Evolutionary conservation across 2,113 vertebrate genomes (phyloP).

Genomic region (Blennius ocellaris): DNA sequence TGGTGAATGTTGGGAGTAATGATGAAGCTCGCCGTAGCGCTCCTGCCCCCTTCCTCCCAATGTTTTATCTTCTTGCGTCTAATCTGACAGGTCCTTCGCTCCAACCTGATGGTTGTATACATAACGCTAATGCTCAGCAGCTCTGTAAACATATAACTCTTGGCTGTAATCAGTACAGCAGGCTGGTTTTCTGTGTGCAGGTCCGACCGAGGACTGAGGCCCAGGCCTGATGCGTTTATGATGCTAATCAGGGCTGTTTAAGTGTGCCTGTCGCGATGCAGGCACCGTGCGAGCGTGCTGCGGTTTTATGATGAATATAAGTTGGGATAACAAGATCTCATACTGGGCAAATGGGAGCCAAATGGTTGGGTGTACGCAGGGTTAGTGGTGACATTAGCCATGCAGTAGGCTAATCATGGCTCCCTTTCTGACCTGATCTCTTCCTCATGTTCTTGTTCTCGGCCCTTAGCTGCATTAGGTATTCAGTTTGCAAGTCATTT

Average conservation of each 20-base stretch:
- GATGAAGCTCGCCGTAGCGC: conserved; percentile 56
- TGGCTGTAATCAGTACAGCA: conserved; percentile 65
- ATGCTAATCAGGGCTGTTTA: conserved; percentile 82
- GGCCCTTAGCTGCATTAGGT: conserved; percentile 57
- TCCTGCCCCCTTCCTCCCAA: conserved; percentile 30
- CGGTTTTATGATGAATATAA: conserved; percentile 81
- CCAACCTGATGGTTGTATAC: conserved; percentile 73
- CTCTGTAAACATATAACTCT: conserved; percentile 78
- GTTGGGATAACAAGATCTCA: conserved; percentile 78
- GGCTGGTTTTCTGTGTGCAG: conserved; percentile 55
- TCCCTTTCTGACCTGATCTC: conserved; percentile 65
- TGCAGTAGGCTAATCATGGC: conserved; percentile 68
- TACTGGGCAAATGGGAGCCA: conserved; percentile 73
- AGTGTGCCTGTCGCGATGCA: conserved; percentile 68
- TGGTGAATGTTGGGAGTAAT: conserved; percentile 69
- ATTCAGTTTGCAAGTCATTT: conserved; percentile 64
- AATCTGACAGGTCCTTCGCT: conserved; percentile 78
- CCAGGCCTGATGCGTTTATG: conserved; percentile 62
- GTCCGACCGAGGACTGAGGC: conserved; percentile 48
- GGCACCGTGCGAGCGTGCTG: conserved; percentile 65
- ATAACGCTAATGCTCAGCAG: conserved; percentile 74
- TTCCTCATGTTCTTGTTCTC: conserved; percentile 76
- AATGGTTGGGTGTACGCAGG: conserved; percentile 66
- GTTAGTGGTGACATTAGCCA: conserved; percentile 68
- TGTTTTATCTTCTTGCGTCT: conserved; percentile 68